Conservation (phyloP, 1,140 invertebrate species). For the Ceratina australensis region DNA sequence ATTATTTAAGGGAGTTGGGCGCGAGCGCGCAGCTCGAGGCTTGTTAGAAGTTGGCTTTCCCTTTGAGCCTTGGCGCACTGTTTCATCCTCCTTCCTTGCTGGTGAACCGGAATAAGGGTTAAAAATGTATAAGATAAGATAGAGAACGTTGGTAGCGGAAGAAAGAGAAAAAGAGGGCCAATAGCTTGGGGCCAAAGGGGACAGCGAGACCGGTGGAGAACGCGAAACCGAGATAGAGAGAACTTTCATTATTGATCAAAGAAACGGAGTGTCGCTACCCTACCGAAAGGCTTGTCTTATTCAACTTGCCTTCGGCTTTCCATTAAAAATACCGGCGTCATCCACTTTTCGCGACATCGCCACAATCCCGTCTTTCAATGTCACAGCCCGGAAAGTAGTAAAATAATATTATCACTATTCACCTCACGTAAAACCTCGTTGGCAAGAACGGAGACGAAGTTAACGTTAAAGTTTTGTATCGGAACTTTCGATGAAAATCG, state of each 20-base stretch:
- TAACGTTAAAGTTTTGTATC: too few relatives aligned
- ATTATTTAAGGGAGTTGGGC: conserved; percentile 66
- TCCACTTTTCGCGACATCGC: conserved; percentile 47
- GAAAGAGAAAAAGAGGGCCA: conserved; percentile 29
- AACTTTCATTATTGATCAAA: conserved; percentile 72
- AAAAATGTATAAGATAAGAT: conserved; percentile 68
- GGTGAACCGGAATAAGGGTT: conserved; percentile 63
- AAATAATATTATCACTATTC: too few relatives aligned
- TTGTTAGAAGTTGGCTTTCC: conserved; percentile 67
- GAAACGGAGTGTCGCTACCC: conserved; percentile 64
- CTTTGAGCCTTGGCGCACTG: conserved; percentile 53
- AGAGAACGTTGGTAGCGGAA: conserved; percentile 21
- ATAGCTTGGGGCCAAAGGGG: conserved; percentile 27
- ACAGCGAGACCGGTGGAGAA: conserved; percentile 34
- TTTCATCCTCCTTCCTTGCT: conserved; percentile 49
- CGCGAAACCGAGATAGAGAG: conserved; percentile 51
- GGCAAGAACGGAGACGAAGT: too few relatives aligned
- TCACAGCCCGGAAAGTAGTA: too few relatives aligned
- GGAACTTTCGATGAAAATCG: too few relatives aligned
- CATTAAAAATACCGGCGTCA: conserved; percentile 64
- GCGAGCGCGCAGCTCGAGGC: conserved; percentile 44
- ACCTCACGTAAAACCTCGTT: too few relatives aligned
- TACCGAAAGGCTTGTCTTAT: conserved; percentile 62
- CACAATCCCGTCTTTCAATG: conserved; percentile 43
- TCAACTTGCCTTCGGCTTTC: conserved; percentile 62